Base-by-base conservation (phyloP, 1,140 invertebrate species). In the Brachionus plicatilis region DNA sequence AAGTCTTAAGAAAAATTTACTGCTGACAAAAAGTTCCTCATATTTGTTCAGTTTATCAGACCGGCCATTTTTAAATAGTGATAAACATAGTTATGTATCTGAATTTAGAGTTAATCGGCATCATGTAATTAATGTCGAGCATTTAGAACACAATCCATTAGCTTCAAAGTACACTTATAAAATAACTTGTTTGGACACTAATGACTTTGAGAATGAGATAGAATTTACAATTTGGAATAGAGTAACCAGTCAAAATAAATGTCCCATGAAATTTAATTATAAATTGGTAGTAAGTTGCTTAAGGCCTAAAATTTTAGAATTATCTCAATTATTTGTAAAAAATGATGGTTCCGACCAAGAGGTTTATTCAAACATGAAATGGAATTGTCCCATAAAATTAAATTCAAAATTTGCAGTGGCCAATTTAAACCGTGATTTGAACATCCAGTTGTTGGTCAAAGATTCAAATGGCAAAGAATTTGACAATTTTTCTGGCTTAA, bases 311-410 rank as follows among this genome's bases (percentile, higher is more conserved):
- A 29, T n/a, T 24, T 27, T 76, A 11, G 43, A 50, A 2, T 47
- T 76, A 17, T 76, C 43, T 76, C 72, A 76, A 29, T 50, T 76
- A 17, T 76, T 76, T 11, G 72, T 76, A 37, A 76, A 76, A 14
- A 76, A 76, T 29, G 72, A 47, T 1, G 72, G 53, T 12, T 27
- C 17, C 9, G 72, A 50, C 4, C 20, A 50, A 8, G 12, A 50
- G 11, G 3, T 76, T 14, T 76, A 50, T 17, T 37, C 43, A n/a
- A 2, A 17, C 27, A 12, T 76, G 1, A 76, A 76, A 76, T 76
- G 72, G 72, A 47, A n/a, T 2, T 76, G 72, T 50, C 72, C 72
- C 0, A 76, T 76, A 27, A 76, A 76, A 47, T 27, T 50, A 12
- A 12, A 20, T 12, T 76, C 72, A 50, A 76, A 76, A 50, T 37